These are phyloP conservation scores for Plusia festucae DNA, from an alignment of 2,888 invertebrate genomes.

Conservation along the genomic window DNA sequence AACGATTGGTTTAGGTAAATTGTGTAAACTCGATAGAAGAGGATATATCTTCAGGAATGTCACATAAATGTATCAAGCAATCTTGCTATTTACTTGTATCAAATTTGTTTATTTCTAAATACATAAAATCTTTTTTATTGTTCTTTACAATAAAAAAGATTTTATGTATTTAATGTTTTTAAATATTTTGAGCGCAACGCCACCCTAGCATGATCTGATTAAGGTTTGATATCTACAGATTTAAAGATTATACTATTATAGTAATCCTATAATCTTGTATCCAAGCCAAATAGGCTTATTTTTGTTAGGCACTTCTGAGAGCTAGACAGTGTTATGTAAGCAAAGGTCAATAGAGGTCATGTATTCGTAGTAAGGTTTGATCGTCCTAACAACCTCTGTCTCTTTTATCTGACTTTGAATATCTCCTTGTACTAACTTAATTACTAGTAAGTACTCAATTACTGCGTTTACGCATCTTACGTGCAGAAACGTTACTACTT, in stretches of 20 bases:
- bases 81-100: not conserved
- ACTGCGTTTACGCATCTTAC: not conserved
- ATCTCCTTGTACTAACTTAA: too few relatives aligned
- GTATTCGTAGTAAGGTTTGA: not conserved
- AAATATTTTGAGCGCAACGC: not conserved
- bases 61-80: too few relatives aligned
- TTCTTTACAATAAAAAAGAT: too few relatives aligned
- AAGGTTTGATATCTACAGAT: not conserved
- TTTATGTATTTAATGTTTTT: not conserved
- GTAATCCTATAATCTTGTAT: slow-evolving; percentile 1
- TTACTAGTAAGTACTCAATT: not conserved
- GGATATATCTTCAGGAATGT: too few relatives aligned
- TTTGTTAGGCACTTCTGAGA: not conserved
- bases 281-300: not conserved
- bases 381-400: too few relatives aligned
- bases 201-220: not conserved
- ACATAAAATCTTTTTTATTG: too few relatives aligned
- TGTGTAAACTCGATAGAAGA: too few relatives aligned
- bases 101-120: not conserved
- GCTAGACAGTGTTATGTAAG: not conserved
- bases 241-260: not conserved
- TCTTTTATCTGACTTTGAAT: too few relatives aligned
- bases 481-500: not conserved
- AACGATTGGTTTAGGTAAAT: not conserved
- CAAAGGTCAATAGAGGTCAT: not conserved